These are phyloP conservation scores for Potamilus streckersoni DNA, from an alignment of 1,140 invertebrate genomes.

Conservation along the genomic window DNA sequence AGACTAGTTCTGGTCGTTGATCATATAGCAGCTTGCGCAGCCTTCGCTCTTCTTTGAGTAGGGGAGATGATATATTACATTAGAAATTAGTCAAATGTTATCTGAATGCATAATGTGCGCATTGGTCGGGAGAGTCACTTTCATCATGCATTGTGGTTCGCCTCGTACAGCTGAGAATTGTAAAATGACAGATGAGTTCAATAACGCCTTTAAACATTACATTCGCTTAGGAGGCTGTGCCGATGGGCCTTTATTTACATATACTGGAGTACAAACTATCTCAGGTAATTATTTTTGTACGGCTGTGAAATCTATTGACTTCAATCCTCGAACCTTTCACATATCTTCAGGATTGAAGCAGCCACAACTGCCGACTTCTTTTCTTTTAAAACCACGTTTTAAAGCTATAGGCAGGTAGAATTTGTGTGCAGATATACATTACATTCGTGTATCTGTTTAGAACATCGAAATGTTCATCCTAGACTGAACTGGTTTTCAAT, in stretches of 20 bases:
- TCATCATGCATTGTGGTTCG: not conserved
- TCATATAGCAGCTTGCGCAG: not conserved
- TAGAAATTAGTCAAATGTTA: not conserved
- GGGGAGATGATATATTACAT: constrained; percentile 14
- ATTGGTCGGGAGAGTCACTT: not conserved
- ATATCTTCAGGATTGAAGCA: constrained; percentile 18
- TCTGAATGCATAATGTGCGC: not conserved
- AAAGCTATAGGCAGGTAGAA: constrained; percentile 9
- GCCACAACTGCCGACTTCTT: constrained; percentile 9
- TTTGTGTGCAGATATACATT: constrained; percentile 3
- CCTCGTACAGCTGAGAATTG: not conserved
- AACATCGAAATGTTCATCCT: too few species aligned
- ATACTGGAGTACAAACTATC: not conserved
- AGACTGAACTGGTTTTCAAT: too few species aligned
- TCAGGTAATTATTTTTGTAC: not conserved
- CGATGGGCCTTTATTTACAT: not conserved
- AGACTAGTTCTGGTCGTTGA: not conserved
- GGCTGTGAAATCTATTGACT: not conserved
- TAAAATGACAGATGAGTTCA: not conserved
- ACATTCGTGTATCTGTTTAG: not conserved
- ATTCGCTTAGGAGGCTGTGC: not conserved
- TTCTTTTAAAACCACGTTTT: not conserved
- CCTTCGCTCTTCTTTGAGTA: constrained; percentile 4
- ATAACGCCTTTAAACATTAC: not conserved
- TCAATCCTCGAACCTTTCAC: not conserved